Conservation (phyloP, 2,113 vertebrate genomes). For the Perccottus glenii region DNA sequence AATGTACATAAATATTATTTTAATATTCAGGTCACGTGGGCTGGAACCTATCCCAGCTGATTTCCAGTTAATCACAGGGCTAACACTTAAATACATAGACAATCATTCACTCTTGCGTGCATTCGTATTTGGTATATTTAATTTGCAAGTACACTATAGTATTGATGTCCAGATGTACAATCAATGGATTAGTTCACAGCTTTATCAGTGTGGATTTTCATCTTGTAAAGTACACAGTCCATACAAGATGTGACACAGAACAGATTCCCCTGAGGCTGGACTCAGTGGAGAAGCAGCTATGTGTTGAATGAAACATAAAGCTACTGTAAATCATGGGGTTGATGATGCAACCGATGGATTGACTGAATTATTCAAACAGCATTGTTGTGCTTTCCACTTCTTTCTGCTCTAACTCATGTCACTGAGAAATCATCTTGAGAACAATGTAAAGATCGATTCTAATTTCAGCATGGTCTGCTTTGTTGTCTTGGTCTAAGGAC, state of each 20-base stretch:
- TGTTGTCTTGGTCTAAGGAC: too few relatives aligned
- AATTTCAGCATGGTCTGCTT: too few relatives aligned
- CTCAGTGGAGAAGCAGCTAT: not conserved
- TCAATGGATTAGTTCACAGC: not conserved
- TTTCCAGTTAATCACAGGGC: too few relatives aligned
- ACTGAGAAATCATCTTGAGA: not conserved
- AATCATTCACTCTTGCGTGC: too few relatives aligned
- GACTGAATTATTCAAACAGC: conserved; percentile 2
- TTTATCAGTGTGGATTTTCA: not conserved
- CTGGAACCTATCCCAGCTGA: too few relatives aligned
- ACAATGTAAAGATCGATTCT: too few relatives aligned
- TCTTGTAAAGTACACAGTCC: not conserved
- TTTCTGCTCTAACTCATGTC: not conserved
- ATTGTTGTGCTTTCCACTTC: conserved; percentile 1
- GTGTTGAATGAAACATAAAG: conserved; percentile 1
- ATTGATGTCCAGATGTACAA: not conserved
- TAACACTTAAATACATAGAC: too few relatives aligned
- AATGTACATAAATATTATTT: too few relatives aligned
- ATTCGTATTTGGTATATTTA: too few relatives aligned
- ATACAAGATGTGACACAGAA: not conserved
- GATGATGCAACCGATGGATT: not conserved
- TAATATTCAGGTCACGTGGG: too few relatives aligned
- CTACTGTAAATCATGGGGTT: not conserved
- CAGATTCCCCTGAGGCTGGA: not conserved
- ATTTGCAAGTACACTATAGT: too few relatives aligned